phyloP scores from a whole-genome alignment of 2,888 invertebrate species.

The Euplagia quadripunctaria region DNA sequence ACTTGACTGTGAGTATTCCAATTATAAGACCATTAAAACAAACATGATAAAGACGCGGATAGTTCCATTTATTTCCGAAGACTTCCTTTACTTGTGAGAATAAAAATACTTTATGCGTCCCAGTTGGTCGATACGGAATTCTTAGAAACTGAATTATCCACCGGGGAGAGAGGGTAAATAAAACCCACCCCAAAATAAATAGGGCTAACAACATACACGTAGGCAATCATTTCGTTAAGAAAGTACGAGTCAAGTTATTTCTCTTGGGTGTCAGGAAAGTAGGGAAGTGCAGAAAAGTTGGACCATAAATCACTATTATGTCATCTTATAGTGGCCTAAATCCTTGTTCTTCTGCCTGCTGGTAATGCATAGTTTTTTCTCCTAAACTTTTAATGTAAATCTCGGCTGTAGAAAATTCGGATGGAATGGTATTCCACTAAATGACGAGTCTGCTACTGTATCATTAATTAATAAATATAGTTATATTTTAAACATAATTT shows the following conservation, averaged over 20 bases:
- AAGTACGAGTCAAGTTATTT: slow-evolving; percentile 83
- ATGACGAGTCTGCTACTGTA: not conserved
- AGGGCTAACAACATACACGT: slow-evolving; percentile 84
- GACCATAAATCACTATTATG: slow-evolving; percentile 80
- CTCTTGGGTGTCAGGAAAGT: slow-evolving; percentile 70
- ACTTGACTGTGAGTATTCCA: not conserved
- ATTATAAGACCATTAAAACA: slow-evolving; percentile 12
- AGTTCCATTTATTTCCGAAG: slow-evolving; percentile 49
- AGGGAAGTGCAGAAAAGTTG: slow-evolving; percentile 65
- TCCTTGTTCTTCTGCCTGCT: slow-evolving; percentile 46
- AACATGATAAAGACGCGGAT: slow-evolving; percentile 33
- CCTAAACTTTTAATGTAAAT: slow-evolving; percentile 25
- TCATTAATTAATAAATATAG: too few species aligned
- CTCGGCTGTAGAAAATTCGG: not conserved
- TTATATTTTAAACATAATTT: too few species aligned
- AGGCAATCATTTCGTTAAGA: slow-evolving; percentile 87
- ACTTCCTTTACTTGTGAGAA: slow-evolving; percentile 58
- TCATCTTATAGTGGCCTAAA: slow-evolving; percentile 70
- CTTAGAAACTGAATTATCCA: slow-evolving; percentile 85
- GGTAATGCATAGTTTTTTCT: slow-evolving; percentile 53
- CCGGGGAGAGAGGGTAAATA: slow-evolving; percentile 81
- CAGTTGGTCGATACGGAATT: slow-evolving; percentile 81
- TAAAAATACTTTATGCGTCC: slow-evolving; percentile 81
- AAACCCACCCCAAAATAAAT: slow-evolving; percentile 83
- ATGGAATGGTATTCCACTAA: not conserved